phyloP scores from a whole-genome alignment of 30 jellyfish, hydroid and myxozoan species.

The Pseudorhiza aurosa region DNA sequence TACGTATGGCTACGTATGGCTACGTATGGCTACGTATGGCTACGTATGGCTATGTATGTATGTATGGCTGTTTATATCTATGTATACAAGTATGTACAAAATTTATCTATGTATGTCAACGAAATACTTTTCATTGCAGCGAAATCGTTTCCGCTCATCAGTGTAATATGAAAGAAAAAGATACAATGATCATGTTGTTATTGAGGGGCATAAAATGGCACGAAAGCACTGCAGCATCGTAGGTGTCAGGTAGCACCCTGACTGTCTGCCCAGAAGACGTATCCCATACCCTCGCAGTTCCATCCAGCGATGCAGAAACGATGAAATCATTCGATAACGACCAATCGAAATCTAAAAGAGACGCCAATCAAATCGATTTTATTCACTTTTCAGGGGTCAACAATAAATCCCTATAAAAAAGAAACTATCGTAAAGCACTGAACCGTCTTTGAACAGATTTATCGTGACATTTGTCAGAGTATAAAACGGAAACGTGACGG shows the following conservation, averaged over 20 bases:
- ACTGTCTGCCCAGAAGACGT: slow-evolving; percentile 78
- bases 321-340: slow-evolving; percentile 90
- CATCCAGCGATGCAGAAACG: slow-evolving; percentile 86
- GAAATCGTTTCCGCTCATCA: too few species aligned
- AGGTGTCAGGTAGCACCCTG: slow-evolving; percentile 85
- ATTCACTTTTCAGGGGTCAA: background rate
- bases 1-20: too few species aligned
- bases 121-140: too few species aligned
- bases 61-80: too few species aligned
- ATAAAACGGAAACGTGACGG: too few species aligned
- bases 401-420: background rate
- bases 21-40: too few species aligned
- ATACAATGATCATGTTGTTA: slow-evolving; percentile 89
- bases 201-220: slow-evolving; percentile 92
- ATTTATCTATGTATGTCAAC: too few species aligned
- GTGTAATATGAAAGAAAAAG: slow-evolving; percentile 61
- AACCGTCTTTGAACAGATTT: background rate
- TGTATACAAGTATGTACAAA: too few species aligned
- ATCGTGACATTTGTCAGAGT: too few species aligned
- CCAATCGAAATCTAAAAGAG: slow-evolving; percentile 90
- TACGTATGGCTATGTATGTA: too few species aligned
- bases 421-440: background rate
- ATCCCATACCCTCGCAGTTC: slow-evolving; percentile 95
- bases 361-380: background rate
- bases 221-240: slow-evolving; percentile 74